Percentiles rank a stretch among this genome's conserved stretches.
Evolutionary conservation across 2,797 vertebrate genomes (phyloP).

Genomic region (Anolis apletophallus): DNA sequence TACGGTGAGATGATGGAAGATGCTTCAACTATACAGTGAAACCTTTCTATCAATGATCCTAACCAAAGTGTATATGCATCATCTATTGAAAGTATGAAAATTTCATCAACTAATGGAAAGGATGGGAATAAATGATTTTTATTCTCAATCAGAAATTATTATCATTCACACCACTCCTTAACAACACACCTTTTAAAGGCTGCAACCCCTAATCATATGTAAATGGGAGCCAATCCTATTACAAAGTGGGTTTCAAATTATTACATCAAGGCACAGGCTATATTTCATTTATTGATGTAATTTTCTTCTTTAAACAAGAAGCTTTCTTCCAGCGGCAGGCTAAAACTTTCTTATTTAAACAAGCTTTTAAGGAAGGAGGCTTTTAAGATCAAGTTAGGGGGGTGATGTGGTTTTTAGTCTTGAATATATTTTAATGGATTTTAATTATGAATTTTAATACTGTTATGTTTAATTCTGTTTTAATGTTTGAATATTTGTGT

Average conservation of each 20-base stretch:
- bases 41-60: not conserved
- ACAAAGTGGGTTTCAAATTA: not conserved
- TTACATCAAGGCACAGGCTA: not conserved
- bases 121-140: not conserved
- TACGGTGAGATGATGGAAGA: not conserved
- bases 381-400: no score
- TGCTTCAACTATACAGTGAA: not conserved
- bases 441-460: no score
- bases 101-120: not conserved
- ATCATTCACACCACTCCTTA: not conserved
- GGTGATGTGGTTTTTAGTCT: no score
- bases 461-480: no score
- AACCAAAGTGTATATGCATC: not conserved
- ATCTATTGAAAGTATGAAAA: not conserved
- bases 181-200: not conserved
- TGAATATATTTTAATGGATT: no score
- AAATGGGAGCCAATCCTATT: not conserved
- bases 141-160: not conserved
- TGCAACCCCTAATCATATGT: not conserved
- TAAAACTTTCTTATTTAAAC: no score
- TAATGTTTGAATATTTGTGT: no score
- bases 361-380: no score
- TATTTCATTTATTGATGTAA: not conserved
- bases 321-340: no score
- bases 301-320: not conserved